phyloP scores from a whole-genome alignment of 2,888 invertebrate species.

The Noctua fimbriata region DNA sequence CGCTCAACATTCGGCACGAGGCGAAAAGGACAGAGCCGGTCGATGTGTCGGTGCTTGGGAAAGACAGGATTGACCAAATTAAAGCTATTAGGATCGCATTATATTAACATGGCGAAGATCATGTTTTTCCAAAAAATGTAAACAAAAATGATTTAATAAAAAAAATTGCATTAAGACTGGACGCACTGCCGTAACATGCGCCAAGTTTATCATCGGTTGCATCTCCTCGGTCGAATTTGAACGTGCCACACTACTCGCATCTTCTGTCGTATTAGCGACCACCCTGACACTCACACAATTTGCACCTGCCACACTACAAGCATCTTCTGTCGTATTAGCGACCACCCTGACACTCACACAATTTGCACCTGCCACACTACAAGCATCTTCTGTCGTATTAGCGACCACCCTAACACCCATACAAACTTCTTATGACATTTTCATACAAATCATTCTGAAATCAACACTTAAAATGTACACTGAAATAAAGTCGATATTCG shows the following conservation, averaged over 20 bases:
- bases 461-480: neutral
- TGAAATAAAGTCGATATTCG: neutral
- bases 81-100: neutral
- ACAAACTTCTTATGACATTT: neutral
- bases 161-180: neutral
- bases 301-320: too few species aligned
- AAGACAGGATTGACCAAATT: neutral
- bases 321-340: neutral
- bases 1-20: too few species aligned
- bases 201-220: neutral
- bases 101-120: neutral
- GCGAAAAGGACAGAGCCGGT: neutral
- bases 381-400: neutral
- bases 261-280: neutral
- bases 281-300: neutral
- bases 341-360: neutral
- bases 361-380: neutral
- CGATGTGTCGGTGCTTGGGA: neutral
- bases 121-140: neutral
- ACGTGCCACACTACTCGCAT: neutral
- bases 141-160: neutral
- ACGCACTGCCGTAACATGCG: neutral
- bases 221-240: neutral
- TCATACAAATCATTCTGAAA: neutral
- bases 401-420: neutral